A percentile compares a stretch with the other conserved stretches of the same genome.
Evolutionary conservation across 1,140 invertebrate genomes (phyloP).

Genomic region (Berghia stephanieae): DNA sequence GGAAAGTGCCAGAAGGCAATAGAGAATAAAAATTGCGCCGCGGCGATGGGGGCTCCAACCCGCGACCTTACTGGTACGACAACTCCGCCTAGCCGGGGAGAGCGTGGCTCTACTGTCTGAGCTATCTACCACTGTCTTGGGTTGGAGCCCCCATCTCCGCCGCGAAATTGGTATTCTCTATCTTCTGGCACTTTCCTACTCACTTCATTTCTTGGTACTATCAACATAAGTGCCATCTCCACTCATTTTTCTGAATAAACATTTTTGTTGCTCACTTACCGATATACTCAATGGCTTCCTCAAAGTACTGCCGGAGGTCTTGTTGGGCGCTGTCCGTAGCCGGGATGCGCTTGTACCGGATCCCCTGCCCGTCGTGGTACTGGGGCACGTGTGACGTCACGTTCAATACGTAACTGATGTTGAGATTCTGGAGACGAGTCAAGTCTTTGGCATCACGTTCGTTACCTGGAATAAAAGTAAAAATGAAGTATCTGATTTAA

Average conservation of each 20-base stretch:
- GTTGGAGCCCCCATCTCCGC: not conserved
- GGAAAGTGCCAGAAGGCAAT: no score
- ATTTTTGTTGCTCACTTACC: constrained; percentile 77
- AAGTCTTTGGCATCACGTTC: constrained; percentile 83
- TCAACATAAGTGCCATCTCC: not conserved
- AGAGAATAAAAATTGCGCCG: no score
- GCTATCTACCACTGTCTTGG: not conserved
- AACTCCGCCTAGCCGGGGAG: no score
- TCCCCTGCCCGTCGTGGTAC: constrained; percentile 76
- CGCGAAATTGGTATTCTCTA: not conserved
- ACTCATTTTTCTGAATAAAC: not conserved
- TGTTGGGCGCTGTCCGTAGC: constrained; percentile 87
- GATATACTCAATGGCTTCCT: constrained; percentile 89
- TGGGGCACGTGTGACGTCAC: constrained; percentile 83
- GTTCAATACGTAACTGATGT: constrained; percentile 73
- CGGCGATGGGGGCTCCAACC: no score
- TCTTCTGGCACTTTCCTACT: not conserved
- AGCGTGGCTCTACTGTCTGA: not conserved
- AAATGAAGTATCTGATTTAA: no score
- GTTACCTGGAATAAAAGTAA: constrained; percentile 72
- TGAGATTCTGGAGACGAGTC: constrained; percentile 71
- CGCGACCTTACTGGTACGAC: no score
- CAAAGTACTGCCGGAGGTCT: constrained; percentile 91
- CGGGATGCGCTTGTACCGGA: constrained; percentile 84
- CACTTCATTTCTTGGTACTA: no score